These are phyloP conservation scores for Mercenaria mercenaria DNA, from an alignment of 1,140 invertebrate species.

Conservation along the genomic window DNA sequence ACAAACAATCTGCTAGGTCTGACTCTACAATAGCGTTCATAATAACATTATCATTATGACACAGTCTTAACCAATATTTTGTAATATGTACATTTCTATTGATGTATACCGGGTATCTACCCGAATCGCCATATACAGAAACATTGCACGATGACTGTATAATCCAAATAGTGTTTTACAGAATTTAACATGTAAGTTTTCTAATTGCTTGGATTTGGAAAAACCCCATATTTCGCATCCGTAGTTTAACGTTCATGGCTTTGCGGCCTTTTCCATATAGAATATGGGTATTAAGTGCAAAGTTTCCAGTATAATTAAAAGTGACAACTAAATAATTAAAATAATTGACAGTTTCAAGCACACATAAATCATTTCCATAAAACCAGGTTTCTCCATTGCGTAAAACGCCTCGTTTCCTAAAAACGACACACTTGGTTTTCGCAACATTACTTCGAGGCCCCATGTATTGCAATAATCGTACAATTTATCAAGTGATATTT, in stretches of 20 bases:
- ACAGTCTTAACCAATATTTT: background rate
- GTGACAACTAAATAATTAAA: background rate
- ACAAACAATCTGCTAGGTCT: background rate
- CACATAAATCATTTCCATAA: background rate
- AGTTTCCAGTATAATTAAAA: constrained; percentile 3
- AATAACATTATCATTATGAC: background rate
- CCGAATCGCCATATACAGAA: background rate
- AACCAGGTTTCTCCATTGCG: background rate
- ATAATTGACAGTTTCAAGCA: background rate
- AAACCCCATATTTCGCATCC: constrained; percentile 28
- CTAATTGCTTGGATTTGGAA: background rate
- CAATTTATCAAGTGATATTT: background rate
- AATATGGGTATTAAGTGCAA: background rate
- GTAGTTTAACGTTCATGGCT: background rate
- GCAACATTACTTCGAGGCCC: background rate
- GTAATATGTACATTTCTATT: background rate
- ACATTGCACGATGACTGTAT: background rate
- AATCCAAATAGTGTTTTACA: background rate
- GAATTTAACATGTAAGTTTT: background rate
- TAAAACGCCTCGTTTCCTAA: background rate
- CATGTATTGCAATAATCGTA: background rate
- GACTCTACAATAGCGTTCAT: background rate
- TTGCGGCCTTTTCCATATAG: background rate
- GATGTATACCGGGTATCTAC: background rate
- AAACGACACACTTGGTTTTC: background rate